Evolutionary conservation across 2,113 vertebrate genomes (phyloP), one percentile per base, ranked within the genome.

Genomic region (Perca flavescens): DNA sequence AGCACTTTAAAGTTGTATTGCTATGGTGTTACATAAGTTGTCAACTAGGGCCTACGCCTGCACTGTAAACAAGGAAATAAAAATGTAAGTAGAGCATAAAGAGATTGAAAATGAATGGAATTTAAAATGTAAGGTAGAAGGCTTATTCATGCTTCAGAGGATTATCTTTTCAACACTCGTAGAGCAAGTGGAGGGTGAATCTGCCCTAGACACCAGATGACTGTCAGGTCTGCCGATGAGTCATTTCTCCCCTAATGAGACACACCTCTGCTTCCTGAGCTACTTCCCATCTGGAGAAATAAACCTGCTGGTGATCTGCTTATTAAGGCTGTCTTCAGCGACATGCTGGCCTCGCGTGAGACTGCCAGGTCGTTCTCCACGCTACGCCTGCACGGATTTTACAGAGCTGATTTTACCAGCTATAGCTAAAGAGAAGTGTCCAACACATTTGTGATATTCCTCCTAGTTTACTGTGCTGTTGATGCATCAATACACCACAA

Each of bases 221-320:
- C 70, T 75, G 74, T 82, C 74, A 82, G 79, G 22, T 61, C 49
- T 10, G 1, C 62, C 76, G 60, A 64, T 68, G 73, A 83, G 62
- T 76, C 14, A 67, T 84, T 57, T 65, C 43, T 76, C 47, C 40
- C 50, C 68, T 53, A 73, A 86, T 88, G 85, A 88, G 90, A 73
- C 74, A 17, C 65, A 61, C 76, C 34, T 62, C 72, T 69, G 74
- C 58, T 82, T 88, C 87, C 85, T 75, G 74, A 68, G 46, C 76
- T 49, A n/a, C 56, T 80, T 71, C 43, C 80, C 70, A 49, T 80
- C 21, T 68, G 54, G 65, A 85, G 49, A 14, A 53, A 16, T 58
- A 61, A 75, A 74, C 62, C 74, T 76, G 77, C 83, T 70, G 74
- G 13, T 49, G 71, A 47, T 77, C 54, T 80, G 76, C 85, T 81